Conservation (phyloP, 2,888 invertebrate genomes). For the Drosophila austrosaltans region DNA sequence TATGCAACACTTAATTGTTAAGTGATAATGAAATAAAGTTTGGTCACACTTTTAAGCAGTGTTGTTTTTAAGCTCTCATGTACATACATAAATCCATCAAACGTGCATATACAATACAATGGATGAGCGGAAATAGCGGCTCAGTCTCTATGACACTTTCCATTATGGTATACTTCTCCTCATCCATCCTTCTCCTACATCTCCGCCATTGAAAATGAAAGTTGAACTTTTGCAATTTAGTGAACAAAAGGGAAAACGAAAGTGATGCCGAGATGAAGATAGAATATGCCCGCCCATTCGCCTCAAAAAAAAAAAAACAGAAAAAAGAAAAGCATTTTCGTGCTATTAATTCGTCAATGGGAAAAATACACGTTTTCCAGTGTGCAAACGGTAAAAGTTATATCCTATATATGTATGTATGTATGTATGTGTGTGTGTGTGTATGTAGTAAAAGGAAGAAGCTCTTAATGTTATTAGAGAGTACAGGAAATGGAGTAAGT, state of each 20-base stretch:
- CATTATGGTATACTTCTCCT: background rate
- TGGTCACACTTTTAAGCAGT: background rate
- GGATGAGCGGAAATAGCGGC: conserved; percentile 59
- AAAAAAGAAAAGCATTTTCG: conserved; percentile 10
- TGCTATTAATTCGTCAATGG: conserved; percentile 24
- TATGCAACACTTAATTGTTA: background rate
- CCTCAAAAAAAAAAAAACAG: background rate
- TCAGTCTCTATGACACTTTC: conserved; percentile 41
- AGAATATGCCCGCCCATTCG: conserved; percentile 1
- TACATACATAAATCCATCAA: background rate
- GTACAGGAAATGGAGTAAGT: background rate
- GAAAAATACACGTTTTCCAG: conserved; percentile 17
- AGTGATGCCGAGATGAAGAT: conserved; percentile 2
- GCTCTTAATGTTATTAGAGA: conserved; percentile 9
- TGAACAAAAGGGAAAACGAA: background rate
- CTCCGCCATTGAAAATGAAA: conserved; percentile 22
- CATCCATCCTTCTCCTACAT: too few species aligned
- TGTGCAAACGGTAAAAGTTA: conserved; percentile 14
- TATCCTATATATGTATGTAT: too few species aligned
- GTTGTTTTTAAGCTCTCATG: background rate
- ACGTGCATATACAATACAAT: conserved; percentile 22
- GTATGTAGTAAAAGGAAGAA: conserved; percentile 7
- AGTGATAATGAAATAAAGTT: too few species aligned
- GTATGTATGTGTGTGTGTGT: background rate
- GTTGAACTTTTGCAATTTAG: conserved; percentile 15